phyloP scores from a whole-genome alignment of 2,113 vertebrate genomes.

The Porphyrio hochstetteri region DNA sequence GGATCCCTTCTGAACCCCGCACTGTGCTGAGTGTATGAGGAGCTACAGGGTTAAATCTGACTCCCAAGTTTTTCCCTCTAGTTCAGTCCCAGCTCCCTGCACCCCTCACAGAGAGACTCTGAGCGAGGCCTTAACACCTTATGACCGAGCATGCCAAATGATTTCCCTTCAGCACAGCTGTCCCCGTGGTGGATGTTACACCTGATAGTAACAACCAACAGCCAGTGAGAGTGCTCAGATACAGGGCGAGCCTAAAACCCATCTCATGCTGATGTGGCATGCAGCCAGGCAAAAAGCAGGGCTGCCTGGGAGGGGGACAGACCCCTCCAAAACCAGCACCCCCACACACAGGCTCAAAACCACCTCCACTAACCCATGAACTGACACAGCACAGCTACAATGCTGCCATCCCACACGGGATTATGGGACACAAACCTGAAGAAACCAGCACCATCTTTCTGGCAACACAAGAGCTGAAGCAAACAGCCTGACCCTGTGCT shows the following conservation, averaged over 20 bases:
- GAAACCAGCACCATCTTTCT: rapidly evolving
- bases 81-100: not conserved
- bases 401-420: not conserved
- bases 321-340: not conserved
- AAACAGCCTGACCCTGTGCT: not conserved
- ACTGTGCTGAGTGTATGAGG: not conserved
- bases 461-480: not conserved
- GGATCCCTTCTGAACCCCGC: not conserved
- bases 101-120: not conserved
- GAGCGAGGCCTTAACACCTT: not conserved
- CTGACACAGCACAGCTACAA: not conserved
- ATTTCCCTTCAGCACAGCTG: not conserved
- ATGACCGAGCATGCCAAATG: too few relatives aligned
- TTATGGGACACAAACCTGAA: rapidly evolving
- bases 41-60: not conserved
- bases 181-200: not conserved
- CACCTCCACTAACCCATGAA: not conserved
- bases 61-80: not conserved
- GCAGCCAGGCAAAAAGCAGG: not conserved
- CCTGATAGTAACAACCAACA: not conserved
- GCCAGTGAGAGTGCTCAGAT: not conserved
- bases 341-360: not conserved
- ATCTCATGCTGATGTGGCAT: not conserved
- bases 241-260: not conserved
- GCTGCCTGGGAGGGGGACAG: not conserved